Base-by-base conservation (phyloP, 23 tunicate species). In the Corella eumyota region DNA sequence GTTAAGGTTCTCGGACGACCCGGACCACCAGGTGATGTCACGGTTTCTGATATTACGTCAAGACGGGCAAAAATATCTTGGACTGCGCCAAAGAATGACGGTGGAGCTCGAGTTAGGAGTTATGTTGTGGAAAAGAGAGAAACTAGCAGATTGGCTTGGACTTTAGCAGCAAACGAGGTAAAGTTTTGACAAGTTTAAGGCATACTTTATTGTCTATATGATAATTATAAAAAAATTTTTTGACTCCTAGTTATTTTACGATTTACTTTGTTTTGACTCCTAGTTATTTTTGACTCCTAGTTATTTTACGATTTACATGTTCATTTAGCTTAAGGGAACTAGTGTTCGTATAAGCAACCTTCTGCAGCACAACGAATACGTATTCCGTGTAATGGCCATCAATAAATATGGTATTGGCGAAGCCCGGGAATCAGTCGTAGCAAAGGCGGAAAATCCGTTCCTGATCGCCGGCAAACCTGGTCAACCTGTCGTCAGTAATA, bases 351-450 rank as follows among this genome's bases (percentile, higher is more conserved):
- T 66, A 1, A 58, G 57, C 21, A 92, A 92, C 62, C 55, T 92
- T n/a, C 66, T 83, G 17, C 87, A 92, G 45, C 73, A 74, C 53
- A 92, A 92, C 36, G 98, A 92, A 54, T 92, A 92, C 67, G 56
- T 82, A 35, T 65, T 92, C 53, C 77, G 98, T 20, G 87, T 92
- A 0, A 72, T 74, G 80, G 98, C 70, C 3, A 87, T 83, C 25
- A 92, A 92, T 68, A 82, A 92, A 36, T 92, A 92, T 51, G 98
- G 98, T n/a, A 72, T 56, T 24, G 98, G 98, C 20, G 93, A 92
- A 50, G 57, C 81, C 9, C 27, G 64, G 15, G 98, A 92, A 66
- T 83, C 98, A 6, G 51, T 54, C 22, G 68, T 81, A 2, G 57
- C 77, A 46, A 82, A 67, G 46, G 98, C 98, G 3, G 77, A 83